A percentile compares a stretch with the other conserved stretches of the same genome.
Conservation (phyloP, 2,797 vertebrate genomes). For the Nannoperca obscura region DNA sequence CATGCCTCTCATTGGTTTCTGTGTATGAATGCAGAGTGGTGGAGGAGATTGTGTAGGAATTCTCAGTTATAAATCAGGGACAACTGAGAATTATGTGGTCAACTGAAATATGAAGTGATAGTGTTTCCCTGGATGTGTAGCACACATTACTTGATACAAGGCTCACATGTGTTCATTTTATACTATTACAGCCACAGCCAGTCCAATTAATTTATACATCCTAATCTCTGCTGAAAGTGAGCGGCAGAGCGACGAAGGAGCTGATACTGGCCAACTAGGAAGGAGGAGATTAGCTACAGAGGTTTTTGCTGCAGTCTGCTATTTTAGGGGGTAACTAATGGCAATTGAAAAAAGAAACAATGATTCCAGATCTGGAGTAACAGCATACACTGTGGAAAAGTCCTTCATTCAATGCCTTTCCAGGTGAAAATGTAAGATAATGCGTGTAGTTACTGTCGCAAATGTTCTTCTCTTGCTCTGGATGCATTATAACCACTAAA, state of each 20-base stretch:
- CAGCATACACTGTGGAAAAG: conserved; percentile 12
- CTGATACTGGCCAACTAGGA: conserved; percentile 64
- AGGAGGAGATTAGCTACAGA: conserved; percentile 65
- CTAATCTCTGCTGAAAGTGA: conserved; percentile 68
- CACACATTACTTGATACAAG: conserved; percentile 34
- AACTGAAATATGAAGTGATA: conserved; percentile 66
- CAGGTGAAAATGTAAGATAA: conserved; percentile 72
- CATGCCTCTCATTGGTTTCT: conserved; percentile 63
- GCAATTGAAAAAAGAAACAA: conserved; percentile 62
- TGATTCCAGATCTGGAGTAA: conserved; percentile 44
- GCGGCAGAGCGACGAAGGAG: conserved; percentile 55
- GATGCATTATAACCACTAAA: conserved; percentile 50
- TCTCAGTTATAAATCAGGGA: conserved; percentile 69
- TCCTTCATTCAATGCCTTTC: conserved; percentile 48
- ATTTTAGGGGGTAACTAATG: conserved; percentile 65
- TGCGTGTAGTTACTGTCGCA: conserved; percentile 41
- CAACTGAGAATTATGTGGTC: conserved; percentile 72
- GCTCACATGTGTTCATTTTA: conserved; percentile 56
- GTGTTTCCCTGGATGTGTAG: conserved; percentile 42
- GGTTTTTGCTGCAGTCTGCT: conserved; percentile 68
- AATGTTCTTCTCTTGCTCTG: conserved; percentile 17
- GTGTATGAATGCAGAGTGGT: conserved; percentile 48
- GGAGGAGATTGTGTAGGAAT: conserved; percentile 60
- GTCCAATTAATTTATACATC: conserved; percentile 63
- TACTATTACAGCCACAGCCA: conserved; percentile 38